Evolutionary conservation across 2,113 vertebrate genomes (phyloP), one percentile per base, ranked within the genome.

Genomic region (Plectropomus leopardus): DNA sequence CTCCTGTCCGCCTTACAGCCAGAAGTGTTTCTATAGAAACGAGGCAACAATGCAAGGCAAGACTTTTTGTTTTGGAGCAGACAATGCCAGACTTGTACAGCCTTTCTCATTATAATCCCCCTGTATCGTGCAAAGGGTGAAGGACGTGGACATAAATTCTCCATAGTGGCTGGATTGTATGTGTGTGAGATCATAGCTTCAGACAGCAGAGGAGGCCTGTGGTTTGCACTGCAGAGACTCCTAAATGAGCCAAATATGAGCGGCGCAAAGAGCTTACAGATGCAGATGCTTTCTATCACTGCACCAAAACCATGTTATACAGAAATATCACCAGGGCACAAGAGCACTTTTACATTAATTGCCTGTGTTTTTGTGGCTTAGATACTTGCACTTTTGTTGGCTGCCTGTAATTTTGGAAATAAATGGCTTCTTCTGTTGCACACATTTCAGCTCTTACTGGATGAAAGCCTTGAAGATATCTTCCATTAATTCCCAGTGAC

Each of bases 1-100:
- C 80, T 80, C 57, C 67, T 42, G 70, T 58, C 67, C 42, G 68
- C 85, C 75, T 69, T 55, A 68, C 68, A 51, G 80, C 66, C 67
- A 5, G 60, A 50, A 24, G 48, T 9, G 87, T 92, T 82, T 66
- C 91, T 85, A 92, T 85, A 73, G 91, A 80, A 89, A 91, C 87
- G 6, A 42, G 71, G 68, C 68, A 77, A 91, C 91, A 90, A 89
- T 92, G 80, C 85, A 72, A 73, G 45, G 63, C 30, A 15, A 74
- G 78, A 75, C 73, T 70, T 89, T 82, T 83, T 82, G 44, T 88
- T 86, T 77, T 70, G 82, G 55, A n/a, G 71, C 70, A 65, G 74
- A 92, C 86, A 89, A 89, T 84, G 86, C 23, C 65, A 67, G 72
- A 69, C 72, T 36, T 14, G 28, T 80, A 21, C 72, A 24, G 77